phyloP scores from a whole-genome alignment of 2,797 vertebrate species.

The Xiphorhynchus erythropygius region DNA sequence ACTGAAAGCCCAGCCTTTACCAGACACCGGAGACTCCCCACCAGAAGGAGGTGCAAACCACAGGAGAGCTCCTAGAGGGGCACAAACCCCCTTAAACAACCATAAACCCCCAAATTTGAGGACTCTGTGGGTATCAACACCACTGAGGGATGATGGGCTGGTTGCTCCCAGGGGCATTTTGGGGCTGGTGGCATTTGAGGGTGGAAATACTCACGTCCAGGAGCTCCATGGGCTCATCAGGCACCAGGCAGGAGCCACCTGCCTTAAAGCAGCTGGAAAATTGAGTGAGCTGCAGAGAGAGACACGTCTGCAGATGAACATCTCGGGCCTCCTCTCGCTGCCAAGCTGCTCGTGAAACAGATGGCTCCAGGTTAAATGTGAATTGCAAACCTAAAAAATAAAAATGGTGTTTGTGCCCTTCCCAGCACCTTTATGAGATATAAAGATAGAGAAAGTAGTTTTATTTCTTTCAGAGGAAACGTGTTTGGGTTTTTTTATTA shows the following conservation, averaged over 20 bases:
- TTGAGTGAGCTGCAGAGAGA: not conserved
- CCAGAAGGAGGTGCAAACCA: not conserved
- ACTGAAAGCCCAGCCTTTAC: not conserved
- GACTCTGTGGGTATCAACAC: not conserved
- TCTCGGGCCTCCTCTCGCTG: not conserved
- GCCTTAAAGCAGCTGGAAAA: not conserved
- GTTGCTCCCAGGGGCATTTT: not conserved
- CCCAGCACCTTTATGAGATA: slow-evolving; percentile 36
- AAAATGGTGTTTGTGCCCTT: slow-evolving; percentile 39
- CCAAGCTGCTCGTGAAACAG: slow-evolving; percentile 42
- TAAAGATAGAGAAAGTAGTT: slow-evolving; percentile 27
- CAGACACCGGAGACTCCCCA: not conserved
- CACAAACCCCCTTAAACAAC: not conserved
- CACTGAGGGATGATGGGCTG: rapidly evolving
- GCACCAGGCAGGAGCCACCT: not conserved
- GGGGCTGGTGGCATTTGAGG: not conserved
- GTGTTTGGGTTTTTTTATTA: not conserved
- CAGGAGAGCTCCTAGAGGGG: too few species aligned
- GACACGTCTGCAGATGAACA: not conserved
- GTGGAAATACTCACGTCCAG: not conserved
- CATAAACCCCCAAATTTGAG: not conserved
- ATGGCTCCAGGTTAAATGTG: slow-evolving; percentile 66
- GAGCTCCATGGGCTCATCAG: not conserved
- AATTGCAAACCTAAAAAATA: slow-evolving; percentile 50
- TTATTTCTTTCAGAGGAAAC: not conserved